A percentile compares a stretch with the other conserved stretches of the same genome.
These are phyloP conservation scores for Zeus faber DNA, from an alignment of 2,113 vertebrate genomes.

Conservation along the genomic window DNA sequence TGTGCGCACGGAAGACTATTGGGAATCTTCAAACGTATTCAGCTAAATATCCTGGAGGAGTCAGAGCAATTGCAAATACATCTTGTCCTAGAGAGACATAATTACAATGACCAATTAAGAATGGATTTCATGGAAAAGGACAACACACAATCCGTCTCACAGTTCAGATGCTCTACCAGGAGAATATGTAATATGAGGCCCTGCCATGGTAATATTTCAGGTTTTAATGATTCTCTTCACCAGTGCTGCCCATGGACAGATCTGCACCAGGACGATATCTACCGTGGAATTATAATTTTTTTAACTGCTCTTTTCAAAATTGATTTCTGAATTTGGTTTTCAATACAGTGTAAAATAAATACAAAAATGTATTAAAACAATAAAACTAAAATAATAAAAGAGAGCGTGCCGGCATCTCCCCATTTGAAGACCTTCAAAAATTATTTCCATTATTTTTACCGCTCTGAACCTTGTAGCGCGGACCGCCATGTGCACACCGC, in stretches of 20 bases:
- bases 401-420: too few species aligned
- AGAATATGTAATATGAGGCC: constrained; percentile 69
- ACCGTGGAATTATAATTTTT: too few species aligned
- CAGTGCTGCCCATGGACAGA: too few species aligned
- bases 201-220: constrained; percentile 64
- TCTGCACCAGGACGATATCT: too few species aligned
- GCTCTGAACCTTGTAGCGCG: constrained; percentile 5
- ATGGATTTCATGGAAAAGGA: constrained; percentile 42
- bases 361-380: too few species aligned
- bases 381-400: too few species aligned
- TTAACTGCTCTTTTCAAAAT: too few species aligned
- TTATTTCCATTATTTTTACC: constrained; percentile 8
- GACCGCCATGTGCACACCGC: constrained; percentile 10
- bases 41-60: constrained; percentile 23
- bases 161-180: constrained; percentile 57
- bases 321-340: too few species aligned
- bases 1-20: background rate
- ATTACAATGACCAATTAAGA: constrained; percentile 65
- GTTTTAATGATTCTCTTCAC: constrained; percentile 47
- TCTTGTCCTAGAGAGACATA: constrained; percentile 42
- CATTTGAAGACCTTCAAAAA: too few species aligned
- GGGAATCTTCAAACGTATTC: constrained; percentile 12
- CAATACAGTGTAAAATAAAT: background rate
- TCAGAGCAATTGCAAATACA: constrained; percentile 33
- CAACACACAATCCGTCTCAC: constrained; percentile 59